phyloP scores from a whole-genome alignment of 2,797 vertebrate species.

The Acrocephalus scirpaceus region DNA sequence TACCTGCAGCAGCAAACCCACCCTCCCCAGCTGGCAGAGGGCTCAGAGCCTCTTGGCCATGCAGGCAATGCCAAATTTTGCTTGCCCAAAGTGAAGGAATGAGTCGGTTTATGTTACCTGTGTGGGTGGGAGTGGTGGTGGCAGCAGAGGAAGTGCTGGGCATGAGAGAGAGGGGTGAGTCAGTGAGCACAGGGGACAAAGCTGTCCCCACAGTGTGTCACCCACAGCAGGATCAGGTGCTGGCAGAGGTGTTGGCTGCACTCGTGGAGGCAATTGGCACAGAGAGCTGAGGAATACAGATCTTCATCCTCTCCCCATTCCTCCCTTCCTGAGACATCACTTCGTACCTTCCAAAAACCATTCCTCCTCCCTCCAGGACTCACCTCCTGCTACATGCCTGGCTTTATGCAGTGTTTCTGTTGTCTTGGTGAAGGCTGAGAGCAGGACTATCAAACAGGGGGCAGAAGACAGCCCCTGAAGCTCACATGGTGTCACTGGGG shows the following conservation, averaged over 20 bases:
- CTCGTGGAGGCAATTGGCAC: fast-evolving
- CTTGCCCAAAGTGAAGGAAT: not conserved
- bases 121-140: fast-evolving
- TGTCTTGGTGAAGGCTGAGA: not conserved
- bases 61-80: not conserved
- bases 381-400: not conserved
- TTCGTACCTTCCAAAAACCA: not conserved
- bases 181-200: not conserved
- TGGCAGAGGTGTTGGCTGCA: not conserved
- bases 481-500: not conserved
- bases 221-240: fast-evolving
- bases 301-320: not conserved
- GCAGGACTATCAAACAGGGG: not conserved
- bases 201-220: not conserved
- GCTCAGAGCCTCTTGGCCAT: fast-evolving
- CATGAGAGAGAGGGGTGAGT: not conserved
- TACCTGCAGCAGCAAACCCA: not conserved
- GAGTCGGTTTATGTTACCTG: not conserved
- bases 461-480: not conserved
- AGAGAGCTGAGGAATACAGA: not conserved
- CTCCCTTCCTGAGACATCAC: not conserved
- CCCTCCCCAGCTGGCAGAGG: not conserved
- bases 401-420: not conserved
- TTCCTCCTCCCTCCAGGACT: not conserved
- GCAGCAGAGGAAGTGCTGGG: not conserved